A percentile compares a stretch with the other conserved stretches of the same genome.
phyloP scores from a whole-genome alignment of 2,113 vertebrate genomes.

The Cynocephalus volans region DNA sequence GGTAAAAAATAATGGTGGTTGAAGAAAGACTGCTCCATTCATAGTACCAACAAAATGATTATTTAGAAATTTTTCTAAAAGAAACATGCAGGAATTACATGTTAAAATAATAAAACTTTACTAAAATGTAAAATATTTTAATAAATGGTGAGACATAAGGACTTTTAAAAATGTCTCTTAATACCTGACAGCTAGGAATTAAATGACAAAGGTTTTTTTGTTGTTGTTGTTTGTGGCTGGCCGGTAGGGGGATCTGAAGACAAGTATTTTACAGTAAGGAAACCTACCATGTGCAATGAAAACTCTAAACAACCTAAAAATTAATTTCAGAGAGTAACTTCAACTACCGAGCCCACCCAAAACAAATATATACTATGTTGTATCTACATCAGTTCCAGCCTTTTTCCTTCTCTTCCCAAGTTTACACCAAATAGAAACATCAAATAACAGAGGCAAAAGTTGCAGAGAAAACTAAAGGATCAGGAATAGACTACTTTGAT shows the following conservation, averaged over 20 bases:
- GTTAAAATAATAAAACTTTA: slow-evolving; percentile 10
- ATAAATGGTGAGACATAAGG: neutral
- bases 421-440: neutral
- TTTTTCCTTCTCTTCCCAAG: slow-evolving; percentile 1
- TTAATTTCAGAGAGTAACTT: neutral
- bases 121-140: neutral
- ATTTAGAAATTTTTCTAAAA: neutral
- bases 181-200: neutral
- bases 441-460: neutral
- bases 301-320: neutral
- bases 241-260: too few species aligned
- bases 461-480: neutral
- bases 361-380: neutral
- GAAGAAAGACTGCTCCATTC: neutral
- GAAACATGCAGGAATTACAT: neutral
- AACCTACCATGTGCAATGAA: neutral
- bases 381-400: neutral
- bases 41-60: neutral
- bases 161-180: neutral
- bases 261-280: slow-evolving; percentile 18
- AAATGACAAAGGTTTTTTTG: neutral
- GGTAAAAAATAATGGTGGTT: neutral
- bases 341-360: neutral
- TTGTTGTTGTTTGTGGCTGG: too few species aligned
- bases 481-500: neutral